Conservation (phyloP, 2,888 invertebrate genomes). For the Drosophila hamatofila region DNA sequence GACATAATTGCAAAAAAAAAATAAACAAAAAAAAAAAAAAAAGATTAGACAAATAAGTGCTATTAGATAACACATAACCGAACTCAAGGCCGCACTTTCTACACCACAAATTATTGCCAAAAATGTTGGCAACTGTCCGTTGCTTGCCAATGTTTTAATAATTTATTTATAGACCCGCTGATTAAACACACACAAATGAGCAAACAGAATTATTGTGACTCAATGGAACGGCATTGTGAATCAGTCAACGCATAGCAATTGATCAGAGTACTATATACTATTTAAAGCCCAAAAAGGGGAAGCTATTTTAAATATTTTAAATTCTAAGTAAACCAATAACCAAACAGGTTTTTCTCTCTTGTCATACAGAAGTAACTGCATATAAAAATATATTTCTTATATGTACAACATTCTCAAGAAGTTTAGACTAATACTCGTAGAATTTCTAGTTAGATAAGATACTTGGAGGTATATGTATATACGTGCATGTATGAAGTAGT, state of each 20-base stretch:
- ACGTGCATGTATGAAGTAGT: background rate
- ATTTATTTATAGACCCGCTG: conserved; percentile 69
- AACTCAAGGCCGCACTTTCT: conserved; percentile 12
- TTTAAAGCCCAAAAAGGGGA: conserved; percentile 13
- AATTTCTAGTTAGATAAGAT: conserved; percentile 53
- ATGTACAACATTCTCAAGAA: conserved; percentile 32
- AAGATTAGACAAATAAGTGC: conserved; percentile 11
- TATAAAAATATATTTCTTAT: background rate
- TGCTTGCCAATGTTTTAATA: conserved; percentile 51
- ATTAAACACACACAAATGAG: conserved; percentile 61
- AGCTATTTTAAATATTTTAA: conserved; percentile 16
- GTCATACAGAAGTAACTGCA: background rate
- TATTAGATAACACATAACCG: conserved; percentile 34
- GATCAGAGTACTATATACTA: conserved; percentile 8
- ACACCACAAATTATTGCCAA: conserved; percentile 38
- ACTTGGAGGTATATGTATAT: conserved; percentile 16
- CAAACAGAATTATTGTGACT: conserved; percentile 24
- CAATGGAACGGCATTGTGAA: conserved; percentile 36
- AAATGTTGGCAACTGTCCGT: conserved; percentile 12
- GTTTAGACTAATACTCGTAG: conserved; percentile 16
- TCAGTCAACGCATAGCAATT: conserved; percentile 23
- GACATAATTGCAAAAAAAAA: conserved; percentile 32
- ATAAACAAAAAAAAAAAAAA: conserved; percentile 21
- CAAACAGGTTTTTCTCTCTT: conserved; percentile 27
- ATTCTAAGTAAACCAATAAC: background rate